A percentile compares a stretch with the other conserved stretches of the same genome.
phyloP scores from a whole-genome alignment of 1,140 invertebrate species.

The Drosophila funebris region DNA sequence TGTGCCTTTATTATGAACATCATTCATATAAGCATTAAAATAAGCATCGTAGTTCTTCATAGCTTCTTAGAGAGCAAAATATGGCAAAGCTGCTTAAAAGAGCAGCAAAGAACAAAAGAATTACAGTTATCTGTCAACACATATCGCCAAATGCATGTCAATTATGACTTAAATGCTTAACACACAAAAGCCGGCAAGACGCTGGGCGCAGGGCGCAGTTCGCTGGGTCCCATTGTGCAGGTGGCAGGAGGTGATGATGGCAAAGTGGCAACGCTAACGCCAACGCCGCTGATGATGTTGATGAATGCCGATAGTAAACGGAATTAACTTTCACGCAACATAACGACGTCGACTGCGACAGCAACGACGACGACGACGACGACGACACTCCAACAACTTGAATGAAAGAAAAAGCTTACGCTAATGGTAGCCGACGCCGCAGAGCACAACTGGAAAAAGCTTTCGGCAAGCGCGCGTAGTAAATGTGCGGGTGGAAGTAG shows the following conservation, averaged over 20 bases:
- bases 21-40: neutral
- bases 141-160: slow-evolving; percentile 78
- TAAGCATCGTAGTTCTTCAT: slow-evolving; percentile 17
- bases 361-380: slow-evolving; percentile 2
- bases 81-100: slow-evolving; percentile 13
- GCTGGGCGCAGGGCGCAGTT: slow-evolving; percentile 23
- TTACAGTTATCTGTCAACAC: slow-evolving; percentile 73
- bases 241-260: slow-evolving; percentile 8
- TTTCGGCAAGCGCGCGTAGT: slow-evolving; percentile 77
- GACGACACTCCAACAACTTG: slow-evolving; percentile 57
- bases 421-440: slow-evolving; percentile 55
- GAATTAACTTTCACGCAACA: slow-evolving; percentile 80
- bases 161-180: slow-evolving; percentile 77
- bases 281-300: slow-evolving; percentile 66
- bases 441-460: slow-evolving; percentile 56
- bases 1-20: slow-evolving; percentile 2
- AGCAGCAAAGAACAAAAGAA: slow-evolving; percentile 25
- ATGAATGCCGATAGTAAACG: slow-evolving; percentile 81
- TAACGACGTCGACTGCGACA: slow-evolving; percentile 56
- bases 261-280: slow-evolving; percentile 38
- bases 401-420: slow-evolving; percentile 81
- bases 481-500: slow-evolving; percentile 67
- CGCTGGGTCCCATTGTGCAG: neutral
- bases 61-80: slow-evolving; percentile 7
- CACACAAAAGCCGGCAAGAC: slow-evolving; percentile 66